A percentile compares a stretch with the other conserved stretches of the same genome.
phyloP scores from a whole-genome alignment of 2,113 vertebrate species.

The Sorex fumeus region DNA sequence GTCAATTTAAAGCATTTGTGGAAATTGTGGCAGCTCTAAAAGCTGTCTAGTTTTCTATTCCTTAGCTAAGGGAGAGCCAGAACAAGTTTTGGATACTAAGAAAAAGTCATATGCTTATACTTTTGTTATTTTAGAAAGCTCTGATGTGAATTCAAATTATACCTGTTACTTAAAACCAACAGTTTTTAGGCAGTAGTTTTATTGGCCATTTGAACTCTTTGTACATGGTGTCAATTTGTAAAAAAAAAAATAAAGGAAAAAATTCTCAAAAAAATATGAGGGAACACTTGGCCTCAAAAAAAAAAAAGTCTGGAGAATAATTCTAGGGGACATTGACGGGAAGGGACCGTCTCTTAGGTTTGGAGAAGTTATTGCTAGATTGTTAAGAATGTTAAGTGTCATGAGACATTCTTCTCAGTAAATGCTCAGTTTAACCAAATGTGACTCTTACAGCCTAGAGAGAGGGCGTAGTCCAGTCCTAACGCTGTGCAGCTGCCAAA shows the following conservation, averaged over 20 bases:
- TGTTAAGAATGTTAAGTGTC: not conserved
- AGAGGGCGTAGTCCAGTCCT: too few relatives aligned
- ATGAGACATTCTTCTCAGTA: not conserved
- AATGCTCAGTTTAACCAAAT: not conserved
- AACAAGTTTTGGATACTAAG: conserved; percentile 86
- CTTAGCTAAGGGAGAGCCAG: conserved; percentile 87
- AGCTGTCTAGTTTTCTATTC: conserved; percentile 78
- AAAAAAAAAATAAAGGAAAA: conserved; percentile 62
- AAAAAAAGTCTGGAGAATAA: too few relatives aligned
- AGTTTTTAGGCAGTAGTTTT: conserved; percentile 87
- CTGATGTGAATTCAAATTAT: conserved; percentile 88
- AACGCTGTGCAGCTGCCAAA: not conserved
- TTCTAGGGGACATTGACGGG: not conserved
- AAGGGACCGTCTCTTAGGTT: not conserved
- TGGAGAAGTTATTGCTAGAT: not conserved
- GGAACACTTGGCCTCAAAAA: conserved; percentile 62
- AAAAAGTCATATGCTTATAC: conserved; percentile 84
- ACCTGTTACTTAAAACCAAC: conserved; percentile 88
- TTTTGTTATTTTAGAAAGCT: conserved; percentile 87
- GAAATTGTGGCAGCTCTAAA: conserved; percentile 76
- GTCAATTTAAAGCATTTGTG: conserved; percentile 70
- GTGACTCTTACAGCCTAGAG: not conserved
- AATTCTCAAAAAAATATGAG: conserved; percentile 77
- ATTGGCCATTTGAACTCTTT: conserved; percentile 86
- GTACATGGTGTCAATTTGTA: conserved; percentile 87